phyloP scores from a whole-genome alignment of 2,113 vertebrate species.

The Atlantisia rogersi region DNA sequence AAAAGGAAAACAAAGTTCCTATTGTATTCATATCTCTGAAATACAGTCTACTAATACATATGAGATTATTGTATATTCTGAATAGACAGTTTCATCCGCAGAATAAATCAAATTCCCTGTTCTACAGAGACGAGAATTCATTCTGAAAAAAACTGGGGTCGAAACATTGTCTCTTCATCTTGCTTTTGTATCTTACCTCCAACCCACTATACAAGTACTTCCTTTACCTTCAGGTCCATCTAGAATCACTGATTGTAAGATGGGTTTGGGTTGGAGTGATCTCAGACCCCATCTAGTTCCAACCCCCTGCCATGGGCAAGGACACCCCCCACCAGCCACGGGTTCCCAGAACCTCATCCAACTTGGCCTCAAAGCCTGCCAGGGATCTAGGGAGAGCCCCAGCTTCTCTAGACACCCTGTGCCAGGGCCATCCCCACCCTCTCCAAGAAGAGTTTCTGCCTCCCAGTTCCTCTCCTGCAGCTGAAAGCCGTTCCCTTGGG shows the following conservation, averaged over 20 bases:
- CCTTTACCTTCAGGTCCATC: not conserved
- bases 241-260: not conserved
- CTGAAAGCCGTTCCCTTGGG: too few relatives aligned
- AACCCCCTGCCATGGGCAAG: too few relatives aligned
- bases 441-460: too few relatives aligned
- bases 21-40: not conserved
- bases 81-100: not conserved
- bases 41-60: not conserved
- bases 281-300: too few relatives aligned
- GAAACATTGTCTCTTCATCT: not conserved
- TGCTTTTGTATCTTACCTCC: not conserved
- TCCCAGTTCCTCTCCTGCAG: too few relatives aligned
- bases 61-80: not conserved
- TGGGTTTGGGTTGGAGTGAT: too few relatives aligned
- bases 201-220: not conserved
- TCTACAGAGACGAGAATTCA: not conserved
- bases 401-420: too few relatives aligned
- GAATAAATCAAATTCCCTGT: not conserved
- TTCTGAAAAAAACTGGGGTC: not conserved
- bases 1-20: not conserved
- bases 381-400: too few relatives aligned
- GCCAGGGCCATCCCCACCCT: too few relatives aligned
- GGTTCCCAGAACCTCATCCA: too few relatives aligned
- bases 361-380: too few relatives aligned
- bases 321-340: too few relatives aligned